Evolutionary conservation across 2,113 vertebrate species (phyloP).

Genomic region (Ornithorhynchus anatinus): DNA sequence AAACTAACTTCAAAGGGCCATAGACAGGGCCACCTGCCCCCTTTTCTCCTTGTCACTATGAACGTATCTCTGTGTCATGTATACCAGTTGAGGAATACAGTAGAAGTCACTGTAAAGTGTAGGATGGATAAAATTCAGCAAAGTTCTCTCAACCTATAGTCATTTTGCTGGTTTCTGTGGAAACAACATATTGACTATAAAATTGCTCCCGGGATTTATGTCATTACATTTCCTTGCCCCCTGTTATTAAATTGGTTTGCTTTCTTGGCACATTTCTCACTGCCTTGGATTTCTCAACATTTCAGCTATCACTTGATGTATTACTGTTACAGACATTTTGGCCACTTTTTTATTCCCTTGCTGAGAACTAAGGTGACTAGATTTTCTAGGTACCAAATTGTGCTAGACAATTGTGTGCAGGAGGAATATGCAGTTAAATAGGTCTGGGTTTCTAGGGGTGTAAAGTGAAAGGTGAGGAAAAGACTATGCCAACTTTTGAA

Average conservation of each 20-base stretch:
- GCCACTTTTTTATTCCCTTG: slow-evolving; percentile 22
- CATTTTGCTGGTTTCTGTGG: slow-evolving; percentile 11
- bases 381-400: not conserved
- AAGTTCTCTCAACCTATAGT: slow-evolving; percentile 7
- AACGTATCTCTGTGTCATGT: too few relatives aligned
- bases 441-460: not conserved
- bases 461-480: not conserved
- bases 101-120: too few relatives aligned
- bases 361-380: not conserved
- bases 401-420: not conserved
- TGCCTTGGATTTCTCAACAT: not conserved
- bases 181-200: slow-evolving; percentile 20
- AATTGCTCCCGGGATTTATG: slow-evolving; percentile 42
- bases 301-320: slow-evolving; percentile 5
- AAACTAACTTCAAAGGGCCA: too few relatives aligned
- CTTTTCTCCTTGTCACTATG: too few relatives aligned
- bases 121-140: not conserved
- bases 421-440: not conserved
- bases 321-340: not conserved
- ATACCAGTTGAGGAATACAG: too few relatives aligned
- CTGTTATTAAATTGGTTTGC: slow-evolving; percentile 31
- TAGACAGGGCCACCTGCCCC: too few relatives aligned
- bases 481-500: not conserved
- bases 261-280: slow-evolving; percentile 8
- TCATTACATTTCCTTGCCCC: slow-evolving; percentile 9